These are phyloP conservation scores for Peribatodes rhomboidaria DNA, from an alignment of 2,888 invertebrate genomes.

Conservation along the genomic window DNA sequence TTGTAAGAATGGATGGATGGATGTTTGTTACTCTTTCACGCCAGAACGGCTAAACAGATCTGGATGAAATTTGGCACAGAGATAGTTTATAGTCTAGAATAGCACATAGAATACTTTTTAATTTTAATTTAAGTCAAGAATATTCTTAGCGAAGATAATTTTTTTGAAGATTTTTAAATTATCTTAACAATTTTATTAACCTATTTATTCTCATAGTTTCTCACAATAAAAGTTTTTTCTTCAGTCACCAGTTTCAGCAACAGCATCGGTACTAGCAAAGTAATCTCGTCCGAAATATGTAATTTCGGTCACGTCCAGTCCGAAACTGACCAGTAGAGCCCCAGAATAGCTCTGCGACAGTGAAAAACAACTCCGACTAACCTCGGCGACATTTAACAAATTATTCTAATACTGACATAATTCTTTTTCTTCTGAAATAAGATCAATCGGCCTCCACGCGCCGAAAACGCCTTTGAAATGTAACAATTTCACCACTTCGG, in stretches of 20 bases:
- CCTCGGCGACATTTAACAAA: conserved; percentile 68
- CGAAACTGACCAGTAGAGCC: conserved; percentile 55
- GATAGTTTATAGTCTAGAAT: too few relatives aligned
- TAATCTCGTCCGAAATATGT: conserved; percentile 39
- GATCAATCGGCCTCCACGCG: conserved; percentile 27
- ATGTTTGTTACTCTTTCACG: too few relatives aligned
- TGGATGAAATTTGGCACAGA: too few relatives aligned
- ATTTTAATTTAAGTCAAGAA: too few relatives aligned
- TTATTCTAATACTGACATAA: conserved; percentile 60
- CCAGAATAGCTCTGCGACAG: conserved; percentile 67
- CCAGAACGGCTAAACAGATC: too few relatives aligned
- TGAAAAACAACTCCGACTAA: conserved; percentile 70
- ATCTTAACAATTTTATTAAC: too few relatives aligned
- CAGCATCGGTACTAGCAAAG: neutral
- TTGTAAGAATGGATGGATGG: too few relatives aligned
- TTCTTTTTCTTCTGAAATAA: conserved; percentile 39
- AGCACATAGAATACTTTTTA: too few relatives aligned
- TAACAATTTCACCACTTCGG: conserved; percentile 14
- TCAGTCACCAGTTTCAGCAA: conserved; percentile 11
- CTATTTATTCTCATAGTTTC: too few relatives aligned
- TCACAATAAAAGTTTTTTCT: neutral
- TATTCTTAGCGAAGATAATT: too few relatives aligned
- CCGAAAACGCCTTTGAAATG: conserved; percentile 10
- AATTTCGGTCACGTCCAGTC: conserved; percentile 68
- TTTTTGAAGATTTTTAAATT: too few relatives aligned